Percentiles rank a stretch among this genome's conserved stretches.
Conservation (phyloP, 2,888 invertebrate genomes). For the Noctuana brunneofusca region DNA sequence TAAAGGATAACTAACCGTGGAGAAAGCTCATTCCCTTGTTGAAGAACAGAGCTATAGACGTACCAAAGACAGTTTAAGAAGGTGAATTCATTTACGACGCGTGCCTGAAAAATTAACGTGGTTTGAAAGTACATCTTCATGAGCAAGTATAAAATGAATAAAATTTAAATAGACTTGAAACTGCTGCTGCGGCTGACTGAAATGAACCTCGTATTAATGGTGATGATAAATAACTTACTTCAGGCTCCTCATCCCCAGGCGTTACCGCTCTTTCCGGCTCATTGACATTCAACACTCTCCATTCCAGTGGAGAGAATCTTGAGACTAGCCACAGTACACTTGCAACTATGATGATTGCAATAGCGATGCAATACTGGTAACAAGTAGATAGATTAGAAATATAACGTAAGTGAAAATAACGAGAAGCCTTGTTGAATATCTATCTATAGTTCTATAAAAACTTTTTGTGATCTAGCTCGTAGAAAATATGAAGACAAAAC, state of each 20-base stretch:
- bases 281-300: constrained; percentile 84
- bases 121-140: neutral
- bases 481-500: too few species aligned
- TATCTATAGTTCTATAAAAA: too few species aligned
- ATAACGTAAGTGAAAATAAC: too few species aligned
- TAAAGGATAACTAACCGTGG: constrained; percentile 87
- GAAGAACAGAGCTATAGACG: constrained; percentile 98
- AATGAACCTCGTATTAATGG: neutral
- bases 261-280: constrained; percentile 20
- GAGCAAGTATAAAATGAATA: too few species aligned
- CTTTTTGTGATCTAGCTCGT: too few species aligned
- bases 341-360: constrained; percentile 96
- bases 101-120: constrained; percentile 68
- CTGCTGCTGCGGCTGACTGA: too few species aligned
- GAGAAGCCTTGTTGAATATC: constrained; percentile 30
- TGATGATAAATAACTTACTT: constrained; percentile 36
- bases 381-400: constrained; percentile 9
- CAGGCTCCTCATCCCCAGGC: constrained; percentile 21
- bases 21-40: constrained; percentile 98
- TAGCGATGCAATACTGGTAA: constrained; percentile 85
- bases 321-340: constrained; percentile 88
- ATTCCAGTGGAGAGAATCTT: constrained; percentile 97
- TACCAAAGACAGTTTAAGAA: constrained; percentile 99
- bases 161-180: too few species aligned
- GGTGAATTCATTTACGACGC: constrained; percentile 95